Conservation (phyloP, 2,113 vertebrate species). For the Cynoglossus semilaevis region DNA sequence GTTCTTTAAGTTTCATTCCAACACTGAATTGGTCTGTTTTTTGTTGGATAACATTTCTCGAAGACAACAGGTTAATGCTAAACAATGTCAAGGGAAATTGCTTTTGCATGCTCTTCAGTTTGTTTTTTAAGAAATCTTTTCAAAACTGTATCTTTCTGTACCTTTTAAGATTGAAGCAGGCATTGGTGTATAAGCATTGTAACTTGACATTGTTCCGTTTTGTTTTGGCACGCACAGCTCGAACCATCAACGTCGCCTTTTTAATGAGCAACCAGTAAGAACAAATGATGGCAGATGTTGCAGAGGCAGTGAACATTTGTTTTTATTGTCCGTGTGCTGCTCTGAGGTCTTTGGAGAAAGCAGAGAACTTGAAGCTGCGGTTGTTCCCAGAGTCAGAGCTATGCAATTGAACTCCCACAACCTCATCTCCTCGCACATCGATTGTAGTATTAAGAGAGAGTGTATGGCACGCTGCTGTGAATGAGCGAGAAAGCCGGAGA, state of each 20-base stretch:
- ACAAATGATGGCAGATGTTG: slow-evolving; percentile 61
- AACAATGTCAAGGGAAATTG: no score
- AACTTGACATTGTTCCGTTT: no score
- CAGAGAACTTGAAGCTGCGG: slow-evolving; percentile 33
- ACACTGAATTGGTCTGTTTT: no score
- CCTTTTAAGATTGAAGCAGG: no score
- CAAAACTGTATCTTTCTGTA: no score
- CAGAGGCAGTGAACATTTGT: slow-evolving; percentile 44
- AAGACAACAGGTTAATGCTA: no score
- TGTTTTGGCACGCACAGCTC: slow-evolving; percentile 40
- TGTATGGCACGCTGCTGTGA: slow-evolving; percentile 62
- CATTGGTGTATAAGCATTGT: no score
- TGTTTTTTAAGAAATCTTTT: no score
- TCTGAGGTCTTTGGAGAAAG: slow-evolving; percentile 46
- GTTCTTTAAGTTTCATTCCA: no score
- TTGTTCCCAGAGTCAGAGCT: slow-evolving; percentile 38
- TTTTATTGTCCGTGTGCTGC: slow-evolving; percentile 40
- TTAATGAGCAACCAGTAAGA: slow-evolving; percentile 56
- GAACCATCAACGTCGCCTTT: slow-evolving; percentile 54
- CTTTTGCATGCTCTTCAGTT: no score
- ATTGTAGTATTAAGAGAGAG: slow-evolving; percentile 66
- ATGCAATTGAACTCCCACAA: slow-evolving; percentile 57
- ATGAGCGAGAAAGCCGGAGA: slow-evolving; percentile 49
- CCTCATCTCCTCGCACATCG: slow-evolving; percentile 64
- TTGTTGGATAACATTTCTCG: no score